Base-by-base conservation (phyloP, 2,888 invertebrate species). In the Yponomeuta cagnagella region DNA sequence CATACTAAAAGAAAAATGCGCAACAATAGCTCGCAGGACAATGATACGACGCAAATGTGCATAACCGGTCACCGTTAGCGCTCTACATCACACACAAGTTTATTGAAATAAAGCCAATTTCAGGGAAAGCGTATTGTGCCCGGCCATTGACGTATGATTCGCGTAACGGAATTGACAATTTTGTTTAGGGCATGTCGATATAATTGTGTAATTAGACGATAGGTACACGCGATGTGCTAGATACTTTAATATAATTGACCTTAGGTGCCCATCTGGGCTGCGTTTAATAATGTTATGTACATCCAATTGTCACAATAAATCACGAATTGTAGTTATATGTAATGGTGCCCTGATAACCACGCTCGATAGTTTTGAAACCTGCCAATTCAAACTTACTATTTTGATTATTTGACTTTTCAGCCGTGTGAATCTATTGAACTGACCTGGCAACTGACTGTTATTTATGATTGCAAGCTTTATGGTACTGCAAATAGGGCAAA, bases 61-160 rank as follows among this genome's bases (percentile, higher is more conserved):
- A 72, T 72, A 71, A 70, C 71, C 71, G 63, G 70, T 63, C 43
- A 70, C 73, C 74, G 73, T 76, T 75, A 73, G 72, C 73, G 74
- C 48, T 74, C 64, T 63, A 72, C 64, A 72, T 48, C 64, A 71
- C 70, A 31, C 65, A 73, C 70, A 73, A 65, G 73, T 72, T 73
- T 74, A 77, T 75, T 76, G 75, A 75, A 69, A 74, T 74, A 72
- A 72, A 70, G 70, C 71, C 72, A 75, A 75, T 77, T 77, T 73
- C 69, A 75, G 80, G 76, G 82, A 82, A 82, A 83, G 82, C 81
- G 80, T 77, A 72, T 72, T 72, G 70, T 71, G 73, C 63, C 66
- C 52, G 43, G 63, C 30, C 74, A 76, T 75, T 73, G 72, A 76
- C 67, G 33, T 33, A n/a, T 64, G 70, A 76, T 76, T 75, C 71